phyloP scores from a whole-genome alignment of 2,888 invertebrate species.

The Nasonia oneida region DNA sequence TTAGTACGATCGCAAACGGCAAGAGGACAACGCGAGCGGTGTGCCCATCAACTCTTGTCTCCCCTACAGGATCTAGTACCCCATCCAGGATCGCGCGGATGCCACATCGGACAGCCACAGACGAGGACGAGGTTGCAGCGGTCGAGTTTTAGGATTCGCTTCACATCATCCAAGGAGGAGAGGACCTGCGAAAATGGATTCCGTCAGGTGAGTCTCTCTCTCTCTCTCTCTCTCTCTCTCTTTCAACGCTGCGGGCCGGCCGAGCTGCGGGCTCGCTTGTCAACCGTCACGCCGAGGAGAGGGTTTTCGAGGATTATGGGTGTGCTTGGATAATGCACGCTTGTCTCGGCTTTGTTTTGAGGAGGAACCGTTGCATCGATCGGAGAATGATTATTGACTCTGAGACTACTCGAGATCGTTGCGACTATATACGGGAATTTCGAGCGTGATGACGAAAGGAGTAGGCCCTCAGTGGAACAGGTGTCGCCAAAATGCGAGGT shows the following conservation, averaged over 20 bases:
- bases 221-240: no score
- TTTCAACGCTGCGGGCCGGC: background rate
- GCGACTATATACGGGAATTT: background rate
- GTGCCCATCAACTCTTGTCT: background rate
- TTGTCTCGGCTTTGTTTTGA: background rate
- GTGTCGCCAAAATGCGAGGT: background rate
- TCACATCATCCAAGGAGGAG: background rate
- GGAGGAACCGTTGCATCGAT: background rate
- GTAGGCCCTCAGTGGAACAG: conserved; percentile 13
- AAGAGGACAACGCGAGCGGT: conserved; percentile 9
- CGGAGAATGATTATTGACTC: background rate
- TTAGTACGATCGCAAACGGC: conserved; percentile 32
- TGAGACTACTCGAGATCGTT: background rate
- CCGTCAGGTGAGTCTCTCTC: conserved; percentile 39
- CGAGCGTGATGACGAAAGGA: no score
- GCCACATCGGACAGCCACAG: background rate
- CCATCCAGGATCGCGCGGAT: background rate
- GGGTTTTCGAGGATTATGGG: background rate
- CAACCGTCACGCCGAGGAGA: conserved; percentile 27
- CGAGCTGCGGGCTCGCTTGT: background rate
- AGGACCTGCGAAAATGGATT: conserved; percentile 34
- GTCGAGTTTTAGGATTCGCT: background rate
- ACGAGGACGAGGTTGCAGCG: background rate
- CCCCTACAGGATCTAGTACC: background rate
- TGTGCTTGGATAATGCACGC: background rate